Evolutionary conservation across 2,113 vertebrate genomes (phyloP), one percentile per base, ranked within the genome.

Genomic region (Oreotrochilus melanogaster): DNA sequence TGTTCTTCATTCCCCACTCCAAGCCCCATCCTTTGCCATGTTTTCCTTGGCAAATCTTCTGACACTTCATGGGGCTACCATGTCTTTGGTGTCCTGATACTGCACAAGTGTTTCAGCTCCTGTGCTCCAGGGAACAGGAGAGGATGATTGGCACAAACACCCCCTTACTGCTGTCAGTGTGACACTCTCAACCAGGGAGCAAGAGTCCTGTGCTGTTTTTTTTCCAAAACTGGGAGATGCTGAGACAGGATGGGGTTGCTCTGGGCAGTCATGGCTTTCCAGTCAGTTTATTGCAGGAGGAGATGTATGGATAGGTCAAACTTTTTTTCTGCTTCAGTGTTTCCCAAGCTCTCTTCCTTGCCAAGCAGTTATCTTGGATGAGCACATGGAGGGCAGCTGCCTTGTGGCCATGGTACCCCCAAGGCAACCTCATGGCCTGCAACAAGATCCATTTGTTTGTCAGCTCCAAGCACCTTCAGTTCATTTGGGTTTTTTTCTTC

Each of bases 11-110:
- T 61, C 60, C 42, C 64, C 78, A 64, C 57, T 76, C 74, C 70
- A 62, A 73, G 56, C 37, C 56, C 78, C 37, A 35, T 86, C 92
- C 92, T 78, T 78, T 73, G 54, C 72, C 81, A 24, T 86, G 93
- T 97, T 97, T 97, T 85, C 84, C 83, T 96, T 97, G 96, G 97
- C 97, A 97, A 97, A 86, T 65, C 85, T 85, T 97, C 85, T 84
- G 57, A 93, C 86, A 31, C 79, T 94, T 70, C 27, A n/a, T 80
- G 87, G 75, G 93, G 73, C 82, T 33, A 89, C 93, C 9, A 3
- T 92, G 75, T 58, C 97, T 96, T 88, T 69, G 75, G 89, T 81
- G 58, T 90, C 78, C 35, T 7, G 81, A 94, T 95, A 87, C 45
- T 81, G 78, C 74, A 74, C 6, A 33, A 95, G 91, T 70, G 54